Evolutionary conservation across 2,113 vertebrate genomes (phyloP), one percentile per base, ranked within the genome.

Genomic region (Peromyscus maniculatus): DNA sequence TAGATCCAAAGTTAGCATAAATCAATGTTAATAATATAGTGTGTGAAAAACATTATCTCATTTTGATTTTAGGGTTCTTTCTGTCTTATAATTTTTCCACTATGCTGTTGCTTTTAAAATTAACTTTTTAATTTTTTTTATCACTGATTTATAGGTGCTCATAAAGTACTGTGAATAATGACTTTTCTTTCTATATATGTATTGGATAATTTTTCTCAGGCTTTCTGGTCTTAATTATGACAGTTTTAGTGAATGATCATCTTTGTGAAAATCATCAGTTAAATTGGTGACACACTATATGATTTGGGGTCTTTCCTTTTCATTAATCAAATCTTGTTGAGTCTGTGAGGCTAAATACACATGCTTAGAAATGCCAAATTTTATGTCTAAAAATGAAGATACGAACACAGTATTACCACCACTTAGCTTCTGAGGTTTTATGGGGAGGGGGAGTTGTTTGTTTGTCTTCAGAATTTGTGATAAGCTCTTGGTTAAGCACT

Each of bases 201-300:
- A 79, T 75, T 75, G 24, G n/a, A 75, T 39, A 78, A 26, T 77
- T 46, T 31, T n/a, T 57, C 15, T 71, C 36, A 77, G 59, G 43
- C 26, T 86, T 92, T 87, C 39, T 78, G 2, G 43, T 87, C n/a
- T 64, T 96, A 93, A 72, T 39, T 91, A 39, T 77, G 64, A 39
- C 59, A 87, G 36, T 21, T 93, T 93, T 79, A 59, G 43, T 88
- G 39, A 91, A 39, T 93, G 55, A 86, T 13, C 8, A 1, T 43
- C 46, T 19, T 26, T 66, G 2, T 59, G 26, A 92, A 90, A 94
- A 95, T 90, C 22, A 72, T 82, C 55, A n/a, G 21, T 55, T 59
- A 87, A 26, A 46, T 95, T 39, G 79, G 19, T 46, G 28, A 62
- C 52, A 59, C 1, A 3, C 49, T 9, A 21, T 28, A 69, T n/a